These are phyloP conservation scores for Agriotes lineatus DNA, from an alignment of 2,888 invertebrate genomes.

Conservation along the genomic window DNA sequence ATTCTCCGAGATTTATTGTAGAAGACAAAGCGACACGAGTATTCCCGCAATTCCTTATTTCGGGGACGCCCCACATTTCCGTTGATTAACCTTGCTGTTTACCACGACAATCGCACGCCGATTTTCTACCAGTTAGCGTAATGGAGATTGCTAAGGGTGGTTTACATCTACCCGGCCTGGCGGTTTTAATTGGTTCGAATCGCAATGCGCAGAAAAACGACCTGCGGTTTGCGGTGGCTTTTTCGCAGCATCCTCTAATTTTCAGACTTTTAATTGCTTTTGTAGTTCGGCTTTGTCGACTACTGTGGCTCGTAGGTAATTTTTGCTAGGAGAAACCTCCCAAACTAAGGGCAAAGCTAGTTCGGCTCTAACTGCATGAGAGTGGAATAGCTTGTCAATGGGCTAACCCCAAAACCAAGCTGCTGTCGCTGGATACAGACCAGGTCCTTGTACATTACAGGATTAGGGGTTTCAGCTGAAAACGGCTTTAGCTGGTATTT, in stretches of 20 bases:
- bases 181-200: neutral
- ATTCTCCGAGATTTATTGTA: slow-evolving; percentile 10
- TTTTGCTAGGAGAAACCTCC: no score
- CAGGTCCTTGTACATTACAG: slow-evolving; percentile 13
- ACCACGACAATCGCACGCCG: neutral
- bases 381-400: slow-evolving; percentile 12
- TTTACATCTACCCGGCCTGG: neutral
- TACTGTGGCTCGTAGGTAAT: no score
- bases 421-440: slow-evolving; percentile 9
- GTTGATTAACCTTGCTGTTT: no score
- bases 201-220: neutral
- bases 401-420: slow-evolving; percentile 14
- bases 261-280: no score
- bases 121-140: neutral
- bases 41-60: neutral
- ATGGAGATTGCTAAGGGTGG: neutral
- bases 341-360: no score
- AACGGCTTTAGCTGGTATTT: slow-evolving; percentile 10
- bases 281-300: neutral
- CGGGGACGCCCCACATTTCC: neutral
- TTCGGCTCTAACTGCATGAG: neutral
- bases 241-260: no score
- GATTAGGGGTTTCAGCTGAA: slow-evolving; percentile 5
- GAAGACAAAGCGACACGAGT: neutral
- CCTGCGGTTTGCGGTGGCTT: no score